Percentiles rank a stretch among this genome's conserved stretches.
These are phyloP conservation scores for Channa argus DNA, from an alignment of 2,113 vertebrate species.

Conservation along the genomic window DNA sequence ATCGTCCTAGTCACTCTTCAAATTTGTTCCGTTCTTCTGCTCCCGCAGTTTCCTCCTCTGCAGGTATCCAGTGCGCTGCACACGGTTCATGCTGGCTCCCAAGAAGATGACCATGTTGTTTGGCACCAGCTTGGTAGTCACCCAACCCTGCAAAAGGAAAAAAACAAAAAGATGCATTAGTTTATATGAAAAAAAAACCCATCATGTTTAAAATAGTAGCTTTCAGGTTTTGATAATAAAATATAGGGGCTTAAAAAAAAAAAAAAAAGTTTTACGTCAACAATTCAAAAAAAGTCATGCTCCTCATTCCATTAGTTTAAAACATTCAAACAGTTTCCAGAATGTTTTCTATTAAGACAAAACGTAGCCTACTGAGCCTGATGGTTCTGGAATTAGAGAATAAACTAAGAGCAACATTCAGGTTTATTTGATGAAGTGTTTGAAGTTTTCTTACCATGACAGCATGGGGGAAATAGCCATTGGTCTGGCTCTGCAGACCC, in stretches of 20 bases:
- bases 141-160: conserved; percentile 81
- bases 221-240: not conserved
- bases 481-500: conserved; percentile 88
- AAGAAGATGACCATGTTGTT: conserved; percentile 73
- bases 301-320: too few relatives aligned
- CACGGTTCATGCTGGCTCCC: conserved; percentile 75
- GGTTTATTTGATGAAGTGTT: not conserved
- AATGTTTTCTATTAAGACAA: too few relatives aligned
- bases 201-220: not conserved
- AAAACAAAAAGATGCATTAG: not conserved
- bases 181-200: not conserved
- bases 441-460: conserved; percentile 84
- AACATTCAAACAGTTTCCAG: too few relatives aligned
- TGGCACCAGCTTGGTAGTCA: conserved; percentile 81
- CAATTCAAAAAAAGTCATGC: too few relatives aligned
- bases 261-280: not conserved
- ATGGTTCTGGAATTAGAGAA: not conserved
- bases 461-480: conserved; percentile 90
- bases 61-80: conserved; percentile 83
- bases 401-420: not conserved
- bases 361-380: too few relatives aligned
- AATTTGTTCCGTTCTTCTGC: conserved; percentile 60
- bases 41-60: conserved; percentile 86
- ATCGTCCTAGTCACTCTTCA: conserved; percentile 76
- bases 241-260: too few relatives aligned